phyloP scores from a whole-genome alignment of 1,140 invertebrate species.

The Macrostomum lignano region DNA sequence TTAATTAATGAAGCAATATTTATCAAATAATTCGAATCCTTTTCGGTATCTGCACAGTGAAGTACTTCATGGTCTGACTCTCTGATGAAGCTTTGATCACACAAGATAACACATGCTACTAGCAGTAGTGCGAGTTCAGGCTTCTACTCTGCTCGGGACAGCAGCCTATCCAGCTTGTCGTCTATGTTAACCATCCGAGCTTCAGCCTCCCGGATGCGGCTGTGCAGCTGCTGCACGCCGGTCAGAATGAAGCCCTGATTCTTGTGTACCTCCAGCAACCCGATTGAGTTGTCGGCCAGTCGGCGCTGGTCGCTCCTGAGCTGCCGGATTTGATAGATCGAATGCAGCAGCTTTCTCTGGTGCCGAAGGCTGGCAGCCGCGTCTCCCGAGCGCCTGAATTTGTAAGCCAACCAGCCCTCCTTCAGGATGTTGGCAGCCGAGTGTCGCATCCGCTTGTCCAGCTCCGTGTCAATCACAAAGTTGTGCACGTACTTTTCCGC shows the following conservation, averaged over 20 bases:
- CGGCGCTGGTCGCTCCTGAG: conserved; percentile 16
- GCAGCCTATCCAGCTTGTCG: too few species aligned
- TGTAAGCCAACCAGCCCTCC: conserved; percentile 20
- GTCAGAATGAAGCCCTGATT: conserved; percentile 11
- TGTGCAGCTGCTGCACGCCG: too few species aligned
- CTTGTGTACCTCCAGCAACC: conserved; percentile 16
- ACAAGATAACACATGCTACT: too few species aligned
- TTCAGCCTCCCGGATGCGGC: too few species aligned
- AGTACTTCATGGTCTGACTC: too few species aligned
- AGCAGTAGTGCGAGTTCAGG: too few species aligned
- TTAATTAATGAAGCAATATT: too few species aligned
- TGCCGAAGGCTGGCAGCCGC: conserved; percentile 4
- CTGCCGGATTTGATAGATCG: conserved; percentile 20
- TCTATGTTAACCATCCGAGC: too few species aligned
- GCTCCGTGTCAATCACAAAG: conserved; percentile 22
- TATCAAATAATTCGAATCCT: too few species aligned
- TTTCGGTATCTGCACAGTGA: too few species aligned
- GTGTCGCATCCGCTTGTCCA: conserved; percentile 17
- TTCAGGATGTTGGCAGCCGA: conserved; percentile 21
- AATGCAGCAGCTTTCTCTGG: conserved; percentile 13
- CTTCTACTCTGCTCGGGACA: too few species aligned
- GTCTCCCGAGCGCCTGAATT: conserved; percentile 7
- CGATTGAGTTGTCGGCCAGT: conserved; percentile 16
- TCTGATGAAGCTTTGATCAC: too few species aligned
- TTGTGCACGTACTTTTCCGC: conserved; percentile 26